Conservation (phyloP, 2,888 invertebrate species). For the Pandemis cinnamomeana region DNA sequence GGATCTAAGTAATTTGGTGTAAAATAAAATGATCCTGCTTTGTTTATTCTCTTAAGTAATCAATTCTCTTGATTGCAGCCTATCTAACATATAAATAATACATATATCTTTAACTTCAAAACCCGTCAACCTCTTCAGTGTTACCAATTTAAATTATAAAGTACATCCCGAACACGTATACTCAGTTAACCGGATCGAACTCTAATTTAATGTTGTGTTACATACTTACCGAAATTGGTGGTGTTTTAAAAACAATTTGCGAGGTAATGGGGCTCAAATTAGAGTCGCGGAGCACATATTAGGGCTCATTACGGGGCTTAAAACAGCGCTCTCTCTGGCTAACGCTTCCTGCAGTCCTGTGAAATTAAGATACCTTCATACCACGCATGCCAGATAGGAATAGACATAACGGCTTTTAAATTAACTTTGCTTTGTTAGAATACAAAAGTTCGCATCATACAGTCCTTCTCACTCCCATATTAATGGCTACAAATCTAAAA, state of each 20-base stretch:
- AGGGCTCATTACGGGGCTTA: constrained; percentile 55
- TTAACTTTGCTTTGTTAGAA: constrained; percentile 1
- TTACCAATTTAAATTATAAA: neutral
- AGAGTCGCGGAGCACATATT: constrained; percentile 50
- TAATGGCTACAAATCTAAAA: too few relatives aligned
- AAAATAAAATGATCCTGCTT: too few relatives aligned
- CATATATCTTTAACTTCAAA: neutral
- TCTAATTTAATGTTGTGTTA: constrained; percentile 36
- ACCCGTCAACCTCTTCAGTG: neutral
- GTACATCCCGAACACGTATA: neutral
- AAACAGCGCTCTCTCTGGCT: constrained; percentile 49
- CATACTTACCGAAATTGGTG: constrained; percentile 39
- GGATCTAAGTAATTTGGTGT: too few relatives aligned
- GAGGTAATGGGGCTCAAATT: constrained; percentile 54
- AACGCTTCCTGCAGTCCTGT: constrained; percentile 53
- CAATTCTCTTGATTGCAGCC: too few relatives aligned
- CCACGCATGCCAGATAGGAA: neutral
- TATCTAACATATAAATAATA: too few relatives aligned
- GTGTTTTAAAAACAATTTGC: constrained; percentile 51
- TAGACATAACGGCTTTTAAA: constrained; percentile 17
- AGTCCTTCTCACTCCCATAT: too few relatives aligned
- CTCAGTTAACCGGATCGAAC: constrained; percentile 22
- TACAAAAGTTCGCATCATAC: too few relatives aligned
- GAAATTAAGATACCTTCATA: constrained; percentile 38
- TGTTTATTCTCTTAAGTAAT: too few relatives aligned